Percentiles rank a stretch among this genome's conserved stretches.
These are phyloP conservation scores for Drosophila kepulauana DNA, from an alignment of 1,140 invertebrate species.

Conservation along the genomic window DNA sequence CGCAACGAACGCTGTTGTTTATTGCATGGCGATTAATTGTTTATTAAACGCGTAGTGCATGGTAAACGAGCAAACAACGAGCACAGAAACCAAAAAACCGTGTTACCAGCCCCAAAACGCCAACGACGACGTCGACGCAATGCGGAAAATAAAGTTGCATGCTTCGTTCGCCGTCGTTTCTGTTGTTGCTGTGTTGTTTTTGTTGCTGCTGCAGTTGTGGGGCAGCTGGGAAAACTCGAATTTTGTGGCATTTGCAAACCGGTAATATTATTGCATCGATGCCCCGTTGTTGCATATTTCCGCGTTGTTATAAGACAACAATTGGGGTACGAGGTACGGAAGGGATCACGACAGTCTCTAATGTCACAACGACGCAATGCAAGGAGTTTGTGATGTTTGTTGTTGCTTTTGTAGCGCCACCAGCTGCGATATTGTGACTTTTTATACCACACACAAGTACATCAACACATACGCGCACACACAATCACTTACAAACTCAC, in stretches of 20 bases:
- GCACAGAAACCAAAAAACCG: constrained; percentile 67
- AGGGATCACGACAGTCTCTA: constrained; percentile 42
- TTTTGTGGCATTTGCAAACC: constrained; percentile 73
- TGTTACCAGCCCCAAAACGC: constrained; percentile 61
- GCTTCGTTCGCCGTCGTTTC: constrained; percentile 10
- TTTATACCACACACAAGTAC: constrained; percentile 27
- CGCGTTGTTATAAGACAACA: constrained; percentile 55
- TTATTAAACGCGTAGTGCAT: constrained; percentile 77
- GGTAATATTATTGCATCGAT: constrained; percentile 68
- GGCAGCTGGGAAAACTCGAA: constrained; percentile 73
- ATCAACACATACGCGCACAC: constrained; percentile 31
- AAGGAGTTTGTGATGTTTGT: constrained; percentile 24
- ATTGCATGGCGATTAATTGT: constrained; percentile 72
- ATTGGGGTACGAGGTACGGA: constrained; percentile 20
- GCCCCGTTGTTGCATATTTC: constrained; percentile 62
- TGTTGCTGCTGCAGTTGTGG: constrained; percentile 41
- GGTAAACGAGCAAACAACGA: constrained; percentile 31
- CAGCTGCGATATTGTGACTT: constrained; percentile 42
- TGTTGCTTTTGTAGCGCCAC: constrained; percentile 31
- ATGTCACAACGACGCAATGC: constrained; percentile 12
- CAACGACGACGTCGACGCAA: constrained; percentile 52
- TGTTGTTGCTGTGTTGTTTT: constrained; percentile 26
- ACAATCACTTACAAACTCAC: constrained; percentile 13
- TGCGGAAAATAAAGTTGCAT: constrained; percentile 73
- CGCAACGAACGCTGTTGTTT: constrained; percentile 54